Evolutionary conservation across 2,888 invertebrate species (phyloP), one percentile per base, ranked within the genome.

Genomic region (Oscheius sp.): DNA sequence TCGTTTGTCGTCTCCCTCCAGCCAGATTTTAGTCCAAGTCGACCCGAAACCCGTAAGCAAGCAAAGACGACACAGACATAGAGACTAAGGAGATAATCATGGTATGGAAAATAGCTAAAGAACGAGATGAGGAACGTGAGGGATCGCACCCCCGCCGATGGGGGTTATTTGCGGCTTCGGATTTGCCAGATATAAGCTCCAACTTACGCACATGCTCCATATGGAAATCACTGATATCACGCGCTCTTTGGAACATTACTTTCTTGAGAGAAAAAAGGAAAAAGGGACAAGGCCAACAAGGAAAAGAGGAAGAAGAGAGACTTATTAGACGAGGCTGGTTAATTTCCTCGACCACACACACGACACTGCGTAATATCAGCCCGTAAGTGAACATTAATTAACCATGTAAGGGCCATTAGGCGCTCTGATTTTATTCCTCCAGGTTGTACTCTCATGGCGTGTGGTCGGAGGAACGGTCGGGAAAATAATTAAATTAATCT

Each of bases 161-260:
- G n/a, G 49, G 66, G 49, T 49, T 66, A 66, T 66, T 66, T 66
- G 66, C 27, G 66, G 66, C 25, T 27, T 45, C 66, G 52, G 66
- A 66, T 66, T 16, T 35, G 35, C 35, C 35, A n/a, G 5, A 35
- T 35, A 35, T 35, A 35, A 66, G 21, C 66, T 49, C 29, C 49
- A 52, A 66, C 66, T 52, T 66, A 66, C 66, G 66, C 66, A 66
- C 25, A 66, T 52, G 35, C 66, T 66, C 49, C 66, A 66, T 63
- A 63, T 52, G 49, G 52, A 66, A 66, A 66, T 52, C 52, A 49
- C 52, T 66, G 66, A 66, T 66, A 66, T 66, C 66, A 66, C 35
- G 35, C 29, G 66, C 63, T 18, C 63, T 25, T 27, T 56, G 23
- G 59, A 59, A 35, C 13, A 18, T 29, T n/a, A 59, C 16, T 59